phyloP scores from a whole-genome alignment of 2,113 vertebrate genomes.

The Coturnix japonica region DNA sequence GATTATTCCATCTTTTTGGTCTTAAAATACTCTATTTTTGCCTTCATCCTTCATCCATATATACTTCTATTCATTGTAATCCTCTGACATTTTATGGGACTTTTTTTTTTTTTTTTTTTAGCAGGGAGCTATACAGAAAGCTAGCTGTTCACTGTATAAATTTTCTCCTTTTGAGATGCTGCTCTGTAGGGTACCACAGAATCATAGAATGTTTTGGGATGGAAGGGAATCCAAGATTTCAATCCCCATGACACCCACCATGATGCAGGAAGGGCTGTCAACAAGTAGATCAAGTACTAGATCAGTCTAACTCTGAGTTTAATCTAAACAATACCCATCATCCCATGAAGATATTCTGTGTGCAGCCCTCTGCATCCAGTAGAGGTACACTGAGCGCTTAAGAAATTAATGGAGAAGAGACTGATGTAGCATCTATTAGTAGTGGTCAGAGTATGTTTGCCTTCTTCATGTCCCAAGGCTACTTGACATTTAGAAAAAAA shows the following conservation, averaged over 20 bases:
- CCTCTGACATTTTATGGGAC: slow-evolving; percentile 22
- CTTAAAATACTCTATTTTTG: slow-evolving; percentile 13
- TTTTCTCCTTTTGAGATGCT: slow-evolving; percentile 11
- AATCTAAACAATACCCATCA: background rate
- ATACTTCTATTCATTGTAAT: background rate
- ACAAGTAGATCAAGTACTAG: no score
- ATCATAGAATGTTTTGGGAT: no score
- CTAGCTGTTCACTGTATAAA: background rate
- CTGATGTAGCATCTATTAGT: background rate
- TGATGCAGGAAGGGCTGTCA: no score
- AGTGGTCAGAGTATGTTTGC: background rate
- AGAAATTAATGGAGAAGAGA: background rate
- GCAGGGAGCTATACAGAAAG: background rate
- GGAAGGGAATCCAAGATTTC: no score
- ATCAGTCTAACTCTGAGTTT: slow-evolving; percentile 9
- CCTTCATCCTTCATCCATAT: slow-evolving; percentile 1
- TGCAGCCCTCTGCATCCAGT: background rate
- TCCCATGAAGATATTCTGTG: slow-evolving; percentile 6
- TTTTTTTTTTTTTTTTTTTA: no score
- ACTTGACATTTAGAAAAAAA: background rate
- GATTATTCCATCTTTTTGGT: slow-evolving; percentile 16
- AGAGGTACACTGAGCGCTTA: background rate
- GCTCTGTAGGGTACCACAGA: slow-evolving; percentile 1
- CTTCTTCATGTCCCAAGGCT: background rate
- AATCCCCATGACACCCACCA: no score